Evolutionary conservation across 2,888 invertebrate species (phyloP).

Genomic region (Idaea dimidiata): DNA sequence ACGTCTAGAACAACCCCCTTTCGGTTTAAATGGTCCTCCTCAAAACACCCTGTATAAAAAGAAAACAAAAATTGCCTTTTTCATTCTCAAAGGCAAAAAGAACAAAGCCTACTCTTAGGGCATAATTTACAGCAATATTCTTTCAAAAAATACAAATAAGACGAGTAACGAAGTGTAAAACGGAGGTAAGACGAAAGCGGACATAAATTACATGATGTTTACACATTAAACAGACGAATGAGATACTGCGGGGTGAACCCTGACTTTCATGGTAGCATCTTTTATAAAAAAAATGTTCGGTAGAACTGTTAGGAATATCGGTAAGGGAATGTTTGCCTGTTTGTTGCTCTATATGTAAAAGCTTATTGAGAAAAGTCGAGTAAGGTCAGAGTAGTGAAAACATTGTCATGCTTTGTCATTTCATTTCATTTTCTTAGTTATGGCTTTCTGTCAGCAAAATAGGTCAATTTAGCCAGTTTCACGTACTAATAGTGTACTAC

Average conservation of each 20-base stretch:
- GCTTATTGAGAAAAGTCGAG: no score
- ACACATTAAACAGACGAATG: conserved; percentile 37
- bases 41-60: no score
- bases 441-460: no score
- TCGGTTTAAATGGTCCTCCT: no score
- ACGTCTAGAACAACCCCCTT: no score
- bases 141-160: conserved; percentile 7
- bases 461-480: no score
- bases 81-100: background rate
- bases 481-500: no score
- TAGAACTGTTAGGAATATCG: background rate
- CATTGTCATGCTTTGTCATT: no score
- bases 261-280: conserved; percentile 43
- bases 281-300: background rate
- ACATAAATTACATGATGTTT: conserved; percentile 35
- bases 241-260: conserved; percentile 44
- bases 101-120: background rate
- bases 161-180: conserved; percentile 24
- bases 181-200: conserved; percentile 26
- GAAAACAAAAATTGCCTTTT: background rate
- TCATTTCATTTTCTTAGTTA: no score
- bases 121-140: background rate
- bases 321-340: background rate
- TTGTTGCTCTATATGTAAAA: no score
- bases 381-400: no score